Base-by-base conservation (phyloP, 2,888 invertebrate genomes). In the Zelleria hepariella region DNA sequence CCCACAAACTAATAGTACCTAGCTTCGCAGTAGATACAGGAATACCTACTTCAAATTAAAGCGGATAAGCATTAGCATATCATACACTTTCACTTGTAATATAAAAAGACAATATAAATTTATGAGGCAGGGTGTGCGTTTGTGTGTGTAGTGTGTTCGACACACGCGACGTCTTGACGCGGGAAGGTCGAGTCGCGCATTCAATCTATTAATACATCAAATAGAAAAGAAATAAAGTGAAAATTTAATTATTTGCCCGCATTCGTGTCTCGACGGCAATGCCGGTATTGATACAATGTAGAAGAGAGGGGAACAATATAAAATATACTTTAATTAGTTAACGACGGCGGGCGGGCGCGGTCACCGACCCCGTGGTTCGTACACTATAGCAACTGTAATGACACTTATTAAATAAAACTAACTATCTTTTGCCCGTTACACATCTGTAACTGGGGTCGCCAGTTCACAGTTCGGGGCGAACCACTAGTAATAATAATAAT, bases 231-330 rank as follows among this genome's bases (percentile, higher is more conserved):
- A 83, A 83, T 82, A 81, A 81, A 80, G 80, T 79, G 78, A 82
- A 80, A 82, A 85, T 82, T 85, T 78, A 85, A 85, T 84, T 80
- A 85, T 86, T 86, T 82, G 80, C 84, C 83, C 86, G 85, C 85
- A 84, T 86, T 82, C 81, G 80, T 84, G 61, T 81, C 70, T 67
- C 73, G 73, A 70, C 58, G 73, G 76, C 77, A 75, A 74, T 75
- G 78, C 74, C 72, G 72, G 73, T 77, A 81, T 78, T 79, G 77
- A 42, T 21, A 78, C 78, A 77, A 62, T 65, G 75, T 74, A 75
- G 77, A 77, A 78, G 79, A 75, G 79, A 74, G 80, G 82, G 82
- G 80, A 80, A 84, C 86, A 86, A 86, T 87, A 87, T 87, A 86
- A 86, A 85, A 85, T 86, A 85, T 85, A 86, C 79, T 85, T 84